phyloP scores from a whole-genome alignment of 2,113 vertebrate genomes.

The Neolamprologus kungweensis region DNA sequence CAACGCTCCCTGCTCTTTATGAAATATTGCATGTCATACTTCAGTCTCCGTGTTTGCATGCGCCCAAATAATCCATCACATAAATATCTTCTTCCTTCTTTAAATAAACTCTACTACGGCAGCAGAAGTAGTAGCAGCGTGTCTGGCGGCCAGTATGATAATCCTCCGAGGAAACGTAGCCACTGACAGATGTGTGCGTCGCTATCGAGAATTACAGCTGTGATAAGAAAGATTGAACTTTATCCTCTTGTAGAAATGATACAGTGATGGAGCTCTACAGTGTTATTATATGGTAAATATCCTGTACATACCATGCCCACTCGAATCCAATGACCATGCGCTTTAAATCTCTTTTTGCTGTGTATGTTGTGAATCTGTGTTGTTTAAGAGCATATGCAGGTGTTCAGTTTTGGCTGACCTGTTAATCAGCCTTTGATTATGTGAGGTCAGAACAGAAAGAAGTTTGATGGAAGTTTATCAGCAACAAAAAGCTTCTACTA shows the following conservation, averaged over 20 bases:
- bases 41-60: conserved; percentile 24
- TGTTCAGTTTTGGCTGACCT: neutral
- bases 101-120: conserved; percentile 9
- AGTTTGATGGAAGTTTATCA: neutral
- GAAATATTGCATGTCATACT: conserved; percentile 43
- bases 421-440: neutral
- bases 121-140: neutral
- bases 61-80: conserved; percentile 21
- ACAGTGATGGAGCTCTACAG: neutral
- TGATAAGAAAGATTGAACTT: conserved; percentile 45
- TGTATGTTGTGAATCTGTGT: neutral
- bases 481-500: neutral
- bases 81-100: conserved; percentile 1
- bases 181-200: conserved; percentile 44
- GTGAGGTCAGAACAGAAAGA: neutral
- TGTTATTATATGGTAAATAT: conserved; percentile 22
- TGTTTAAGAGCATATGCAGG: neutral
- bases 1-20: neutral
- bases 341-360: neutral
- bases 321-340: neutral
- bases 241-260: conserved; percentile 38
- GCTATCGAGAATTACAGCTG: conserved; percentile 36
- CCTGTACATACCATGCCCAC: neutral
- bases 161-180: conserved; percentile 36
- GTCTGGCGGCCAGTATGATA: conserved; percentile 8